These are phyloP conservation scores for Podilymbus podiceps DNA, from an alignment of 2,113 vertebrate genomes.

Conservation along the genomic window DNA sequence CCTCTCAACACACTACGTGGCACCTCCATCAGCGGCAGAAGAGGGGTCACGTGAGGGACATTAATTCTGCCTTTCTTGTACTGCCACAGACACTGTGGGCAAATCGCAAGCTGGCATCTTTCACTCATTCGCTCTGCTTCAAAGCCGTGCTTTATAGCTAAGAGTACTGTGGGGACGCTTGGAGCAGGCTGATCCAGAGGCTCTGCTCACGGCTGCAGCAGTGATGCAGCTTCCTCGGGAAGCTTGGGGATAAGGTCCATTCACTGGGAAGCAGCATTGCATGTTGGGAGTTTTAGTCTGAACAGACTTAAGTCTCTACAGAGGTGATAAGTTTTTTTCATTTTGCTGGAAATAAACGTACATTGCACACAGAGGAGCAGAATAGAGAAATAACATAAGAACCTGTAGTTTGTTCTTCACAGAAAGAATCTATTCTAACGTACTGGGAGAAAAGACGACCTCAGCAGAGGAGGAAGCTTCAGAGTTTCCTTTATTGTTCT, in stretches of 20 bases:
- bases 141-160: neutral
- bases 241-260: neutral
- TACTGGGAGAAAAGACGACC: neutral
- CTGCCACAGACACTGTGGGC: neutral
- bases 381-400: neutral
- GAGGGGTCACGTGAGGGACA: rapidly evolving
- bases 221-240: neutral
- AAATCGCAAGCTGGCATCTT: neutral
- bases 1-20: rapidly evolving
- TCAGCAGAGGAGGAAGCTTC: neutral
- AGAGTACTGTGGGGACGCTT: neutral
- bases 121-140: neutral
- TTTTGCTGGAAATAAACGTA: neutral
- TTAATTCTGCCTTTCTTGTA: neutral
- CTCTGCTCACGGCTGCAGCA: neutral
- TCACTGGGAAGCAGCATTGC: neutral
- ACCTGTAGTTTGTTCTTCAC: neutral
- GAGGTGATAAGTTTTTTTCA: neutral
- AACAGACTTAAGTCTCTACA: neutral
- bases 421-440: neutral
- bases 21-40: neutral
- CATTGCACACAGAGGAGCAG: neutral
- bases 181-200: neutral
- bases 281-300: neutral
- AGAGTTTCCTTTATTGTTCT: neutral